Base-by-base conservation (phyloP, 2,113 vertebrate genomes). In the Empidonax traillii region DNA sequence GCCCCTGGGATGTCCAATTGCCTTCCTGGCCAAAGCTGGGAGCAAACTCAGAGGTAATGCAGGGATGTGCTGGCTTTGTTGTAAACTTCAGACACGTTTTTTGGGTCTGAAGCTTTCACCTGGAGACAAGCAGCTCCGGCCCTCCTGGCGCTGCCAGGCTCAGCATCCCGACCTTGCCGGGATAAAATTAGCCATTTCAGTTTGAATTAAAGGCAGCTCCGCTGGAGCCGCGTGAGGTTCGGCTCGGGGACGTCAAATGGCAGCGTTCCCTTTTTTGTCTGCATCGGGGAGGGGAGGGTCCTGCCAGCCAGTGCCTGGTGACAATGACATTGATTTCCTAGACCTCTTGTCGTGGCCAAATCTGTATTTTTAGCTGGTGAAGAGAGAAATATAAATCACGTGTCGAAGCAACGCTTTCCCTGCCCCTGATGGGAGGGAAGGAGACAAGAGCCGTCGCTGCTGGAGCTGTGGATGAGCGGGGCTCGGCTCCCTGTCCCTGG, bases 261-360 rank as follows among this genome's bases (percentile, higher is more conserved):
- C 92, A 94, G 88, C 53, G 16, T 87, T 85, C 52, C 79, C 88
- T 85, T 91, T 85, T 77, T 47, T 59, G 66, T 82, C 85, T 61
- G 71, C 2, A 58, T 27, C 6, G 15, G 53, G 85, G 95, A 87
- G 84, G 87, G 93, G 77, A 79, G 75, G 84, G 72, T 85, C 90
- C 88, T 92, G 68, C 71, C 92, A 93, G 90, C 49, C 95, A 62
- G 78, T 1, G 56, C 88, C 90, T 82, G 88, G 67, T 90, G 95
- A 95, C 94, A 95, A 80, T 90, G 94, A 92, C 95, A 96, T 86
- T 93, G 95, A 96, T 94, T 97, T 90, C 88, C 75, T 41, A 79
- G 88, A 84, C 82, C 92, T 93, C 90, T 94, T 43, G 37, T 63
- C 3, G 17, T 41, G 92, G 88, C 83, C 83, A 88, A 62, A 86